A percentile compares a stretch with the other conserved stretches of the same genome.
phyloP scores from a whole-genome alignment of 2,113 vertebrate genomes.

The Blennius ocellaris region DNA sequence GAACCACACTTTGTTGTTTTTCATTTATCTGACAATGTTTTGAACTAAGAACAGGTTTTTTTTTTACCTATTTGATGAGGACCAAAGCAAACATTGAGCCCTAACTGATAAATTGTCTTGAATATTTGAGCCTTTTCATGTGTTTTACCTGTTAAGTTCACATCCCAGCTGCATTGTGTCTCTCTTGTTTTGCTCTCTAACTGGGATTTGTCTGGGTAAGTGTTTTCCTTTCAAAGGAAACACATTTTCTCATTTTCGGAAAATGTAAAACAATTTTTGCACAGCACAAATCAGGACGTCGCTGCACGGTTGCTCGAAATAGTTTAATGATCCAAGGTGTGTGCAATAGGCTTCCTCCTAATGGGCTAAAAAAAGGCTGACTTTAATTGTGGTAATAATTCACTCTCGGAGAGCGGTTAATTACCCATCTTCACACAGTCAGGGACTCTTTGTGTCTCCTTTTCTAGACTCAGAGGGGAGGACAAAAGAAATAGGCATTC shows the following conservation, averaged over 20 bases:
- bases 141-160: no score
- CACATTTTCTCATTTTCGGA: not conserved
- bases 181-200: not conserved
- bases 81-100: no score
- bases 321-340: constrained; percentile 36
- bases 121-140: no score
- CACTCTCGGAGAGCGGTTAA: constrained; percentile 58
- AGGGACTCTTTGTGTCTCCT: constrained; percentile 17
- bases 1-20: not conserved
- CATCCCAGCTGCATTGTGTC: no score
- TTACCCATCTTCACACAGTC: constrained; percentile 42
- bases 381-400: constrained; percentile 70
- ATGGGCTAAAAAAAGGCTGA: constrained; percentile 48
- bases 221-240: not conserved
- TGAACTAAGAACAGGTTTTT: no score
- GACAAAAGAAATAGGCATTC: constrained; percentile 31
- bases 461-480: constrained; percentile 24
- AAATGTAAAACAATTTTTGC: constrained; percentile 5
- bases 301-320: constrained; percentile 31
- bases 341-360: constrained; percentile 31
- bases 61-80: no score
- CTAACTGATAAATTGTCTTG: no score
- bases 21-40: no score
- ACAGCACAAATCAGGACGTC: not conserved
- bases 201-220: not conserved